Base-by-base conservation (phyloP, 2,888 invertebrate genomes). In the Leucozona laternaria region DNA sequence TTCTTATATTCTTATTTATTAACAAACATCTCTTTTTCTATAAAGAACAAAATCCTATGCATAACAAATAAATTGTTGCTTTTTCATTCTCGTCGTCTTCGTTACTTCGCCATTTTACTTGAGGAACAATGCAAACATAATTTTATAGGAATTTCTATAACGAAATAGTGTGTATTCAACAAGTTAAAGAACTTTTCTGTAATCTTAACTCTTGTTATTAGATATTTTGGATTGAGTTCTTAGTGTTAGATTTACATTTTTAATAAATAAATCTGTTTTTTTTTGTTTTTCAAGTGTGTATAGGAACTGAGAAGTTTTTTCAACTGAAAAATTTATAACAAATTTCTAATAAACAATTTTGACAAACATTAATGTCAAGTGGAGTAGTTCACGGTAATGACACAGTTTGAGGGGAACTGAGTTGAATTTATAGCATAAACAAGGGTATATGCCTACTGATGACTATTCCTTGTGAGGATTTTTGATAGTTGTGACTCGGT, bases 321-420 rank as follows among this genome's bases (percentile, higher is more conserved):
- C 45, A 43, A 48, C 55, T 48, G 13, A 31, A 75, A 79, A 86
- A 75, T 75, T 81, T 81, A 75, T 71, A 70, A 71, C 78, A 71
- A 79, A 78, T 82, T 75, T 82, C 78, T 85, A 82, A 86, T 86
- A 82, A 86, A 86, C 86, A 86, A 86, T 86, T 86, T 78, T 86
- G 86, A 86, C 86, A 86, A 48, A 17, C 71, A 78, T 82, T 78
- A 86, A 68, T 75, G 82, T 75, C 86, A 86, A 68, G 11, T 34
- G 20, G 8, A 31, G 8, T 40, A 22, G 37, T 22, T 60, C 60
- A 60, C 60, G 15, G 8, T 60, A 40, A 5, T 17, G 1, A 15
- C 0, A 40, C 11, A 60, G 78, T 78, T 78, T 70, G 40, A 28
- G 50, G 22, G 1, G 0, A 11, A 20, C 58, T 60, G 78, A 31